phyloP scores from a whole-genome alignment of 2,888 invertebrate species.

The Rapana venosa region DNA sequence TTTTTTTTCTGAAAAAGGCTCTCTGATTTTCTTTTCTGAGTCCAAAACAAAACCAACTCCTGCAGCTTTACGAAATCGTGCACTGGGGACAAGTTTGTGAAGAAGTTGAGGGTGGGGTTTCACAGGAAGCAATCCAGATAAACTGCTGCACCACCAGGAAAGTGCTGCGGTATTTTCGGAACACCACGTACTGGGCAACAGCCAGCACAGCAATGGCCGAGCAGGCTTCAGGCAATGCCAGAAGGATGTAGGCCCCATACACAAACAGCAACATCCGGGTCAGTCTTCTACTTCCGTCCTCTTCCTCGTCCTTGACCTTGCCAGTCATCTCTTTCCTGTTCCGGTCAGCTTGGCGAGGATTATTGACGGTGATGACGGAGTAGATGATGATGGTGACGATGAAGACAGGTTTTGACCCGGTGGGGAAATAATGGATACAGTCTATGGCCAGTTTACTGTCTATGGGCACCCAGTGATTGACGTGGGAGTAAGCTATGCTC shows the following conservation, averaged over 20 bases:
- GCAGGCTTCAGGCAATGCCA: background rate
- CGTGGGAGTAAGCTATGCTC: background rate
- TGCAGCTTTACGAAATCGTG: background rate
- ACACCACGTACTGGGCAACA: background rate
- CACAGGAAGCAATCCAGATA: background rate
- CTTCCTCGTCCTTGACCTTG: background rate
- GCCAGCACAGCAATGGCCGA: background rate
- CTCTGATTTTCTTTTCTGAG: too few relatives aligned
- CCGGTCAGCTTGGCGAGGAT: background rate
- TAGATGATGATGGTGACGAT: background rate
- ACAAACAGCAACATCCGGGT: constrained; percentile 2
- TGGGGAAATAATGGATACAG: background rate
- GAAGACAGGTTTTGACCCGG: background rate
- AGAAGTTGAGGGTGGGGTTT: background rate
- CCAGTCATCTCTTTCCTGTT: background rate
- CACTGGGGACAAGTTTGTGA: background rate
- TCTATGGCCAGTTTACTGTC: background rate
- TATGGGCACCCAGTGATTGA: background rate
- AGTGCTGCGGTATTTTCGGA: background rate
- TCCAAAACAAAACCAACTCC: too few relatives aligned
- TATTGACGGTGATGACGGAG: background rate
- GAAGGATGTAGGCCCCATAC: background rate
- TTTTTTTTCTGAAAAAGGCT: too few relatives aligned
- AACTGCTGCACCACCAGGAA: background rate
- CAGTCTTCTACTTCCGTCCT: background rate